Conservation (phyloP, 1,140 invertebrate species). For the Sitophilus oryzae region DNA sequence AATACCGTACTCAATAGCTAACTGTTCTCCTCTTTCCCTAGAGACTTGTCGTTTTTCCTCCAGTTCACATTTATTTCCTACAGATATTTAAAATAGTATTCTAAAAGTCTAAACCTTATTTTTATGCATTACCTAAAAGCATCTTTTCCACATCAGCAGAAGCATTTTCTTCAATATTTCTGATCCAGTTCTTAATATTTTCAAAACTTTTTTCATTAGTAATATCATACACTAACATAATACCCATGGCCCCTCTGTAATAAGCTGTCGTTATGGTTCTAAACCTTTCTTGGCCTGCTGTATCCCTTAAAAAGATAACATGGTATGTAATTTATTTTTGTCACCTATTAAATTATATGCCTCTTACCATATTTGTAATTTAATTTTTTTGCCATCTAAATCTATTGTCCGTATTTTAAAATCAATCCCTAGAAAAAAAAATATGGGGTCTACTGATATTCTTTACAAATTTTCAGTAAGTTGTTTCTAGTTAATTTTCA, state of each 20-base stretch:
- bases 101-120: no score
- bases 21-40: conserved; percentile 65
- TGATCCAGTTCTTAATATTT: conserved; percentile 98
- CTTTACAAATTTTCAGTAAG: no score
- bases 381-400: conserved; percentile 96
- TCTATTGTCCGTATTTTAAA: conserved; percentile 99
- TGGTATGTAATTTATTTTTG: no score
- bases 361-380: conserved; percentile 93
- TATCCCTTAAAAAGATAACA: conserved; percentile 69
- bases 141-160: conserved; percentile 93
- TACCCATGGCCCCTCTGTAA: conserved; percentile 97
- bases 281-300: conserved; percentile 93
- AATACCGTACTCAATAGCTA: conserved; percentile 85
- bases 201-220: conserved; percentile 98
- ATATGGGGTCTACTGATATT: conserved; percentile 4
- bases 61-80: conserved; percentile 83
- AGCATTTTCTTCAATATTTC: conserved; percentile 96
- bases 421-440: conserved; percentile 81
- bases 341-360: background rate
- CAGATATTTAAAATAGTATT: background rate
- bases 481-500: no score
- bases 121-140: conserved; percentile 61
- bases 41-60: conserved; percentile 83
- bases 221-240: conserved; percentile 98
- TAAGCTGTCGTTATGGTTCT: conserved; percentile 98